Conservation (phyloP, 1,140 invertebrate species). For the Nephila pilipes region DNA sequence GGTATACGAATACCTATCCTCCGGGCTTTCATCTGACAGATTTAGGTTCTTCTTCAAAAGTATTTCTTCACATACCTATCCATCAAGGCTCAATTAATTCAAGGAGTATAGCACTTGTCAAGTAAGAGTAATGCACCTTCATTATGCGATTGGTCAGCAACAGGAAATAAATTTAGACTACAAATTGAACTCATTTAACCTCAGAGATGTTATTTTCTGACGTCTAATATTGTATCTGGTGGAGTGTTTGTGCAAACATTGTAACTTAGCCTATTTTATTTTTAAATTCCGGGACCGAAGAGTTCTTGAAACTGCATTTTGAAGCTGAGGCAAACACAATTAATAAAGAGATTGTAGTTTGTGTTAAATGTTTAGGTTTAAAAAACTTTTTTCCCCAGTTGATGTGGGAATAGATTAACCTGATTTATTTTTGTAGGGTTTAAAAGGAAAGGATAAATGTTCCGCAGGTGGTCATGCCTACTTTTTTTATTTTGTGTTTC, state of each 20-base stretch:
- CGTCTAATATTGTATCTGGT: background rate
- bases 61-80: background rate
- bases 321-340: background rate
- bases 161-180: constrained; percentile 21
- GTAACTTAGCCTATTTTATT: background rate
- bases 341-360: background rate
- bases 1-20: background rate
- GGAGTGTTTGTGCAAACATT: background rate
- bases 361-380: background rate
- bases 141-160: background rate
- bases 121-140: background rate
- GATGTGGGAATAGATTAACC: background rate
- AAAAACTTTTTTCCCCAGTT: background rate
- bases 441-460: no score
- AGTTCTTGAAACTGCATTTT: background rate
- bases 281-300: background rate
- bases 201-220: background rate
- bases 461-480: no score
- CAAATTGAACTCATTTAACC: constrained; percentile 1
- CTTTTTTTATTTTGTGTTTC: no score
- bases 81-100: constrained; percentile 11
- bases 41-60: background rate
- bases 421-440: background rate
- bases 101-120: background rate
- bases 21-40: background rate